Conservation (phyloP, 2,113 vertebrate genomes). For the Acanthisitta chloris region DNA sequence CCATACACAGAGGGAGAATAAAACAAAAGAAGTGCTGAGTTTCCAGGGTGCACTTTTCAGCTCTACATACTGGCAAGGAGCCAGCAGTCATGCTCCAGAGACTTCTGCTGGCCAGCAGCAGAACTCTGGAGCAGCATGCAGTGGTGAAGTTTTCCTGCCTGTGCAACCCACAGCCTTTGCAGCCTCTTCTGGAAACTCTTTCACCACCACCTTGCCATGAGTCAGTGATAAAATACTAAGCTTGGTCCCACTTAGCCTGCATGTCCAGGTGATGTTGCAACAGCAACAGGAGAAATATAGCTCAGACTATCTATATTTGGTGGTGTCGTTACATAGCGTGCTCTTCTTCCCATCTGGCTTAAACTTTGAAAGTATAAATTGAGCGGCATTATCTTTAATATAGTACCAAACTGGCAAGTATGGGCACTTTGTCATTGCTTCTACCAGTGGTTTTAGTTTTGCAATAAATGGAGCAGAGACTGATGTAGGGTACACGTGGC, state of each 20-base stretch:
- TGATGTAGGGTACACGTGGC: too few relatives aligned
- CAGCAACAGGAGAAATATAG: fast-evolving
- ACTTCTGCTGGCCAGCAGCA: not conserved
- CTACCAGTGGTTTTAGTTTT: not conserved
- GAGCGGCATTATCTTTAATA: not conserved
- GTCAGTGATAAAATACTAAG: not conserved
- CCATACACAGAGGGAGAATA: not conserved
- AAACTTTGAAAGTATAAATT: not conserved
- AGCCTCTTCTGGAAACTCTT: not conserved
- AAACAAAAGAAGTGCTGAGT: not conserved
- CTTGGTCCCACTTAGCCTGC: not conserved
- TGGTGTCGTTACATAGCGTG: not conserved
- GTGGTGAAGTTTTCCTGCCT: not conserved
- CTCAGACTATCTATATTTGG: not conserved
- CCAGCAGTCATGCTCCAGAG: not conserved
- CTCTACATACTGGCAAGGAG: not conserved
- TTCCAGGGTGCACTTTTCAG: not conserved
- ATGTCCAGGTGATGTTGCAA: not conserved
- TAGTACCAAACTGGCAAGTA: not conserved
- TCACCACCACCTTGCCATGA: not conserved
- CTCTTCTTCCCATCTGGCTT: not conserved
- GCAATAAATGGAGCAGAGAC: not conserved
- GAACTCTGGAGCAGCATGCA: not conserved
- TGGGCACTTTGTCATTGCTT: not conserved
- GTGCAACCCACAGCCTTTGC: not conserved